Evolutionary conservation across 2,113 vertebrate genomes (phyloP).

Genomic region (Saguinus midas): DNA sequence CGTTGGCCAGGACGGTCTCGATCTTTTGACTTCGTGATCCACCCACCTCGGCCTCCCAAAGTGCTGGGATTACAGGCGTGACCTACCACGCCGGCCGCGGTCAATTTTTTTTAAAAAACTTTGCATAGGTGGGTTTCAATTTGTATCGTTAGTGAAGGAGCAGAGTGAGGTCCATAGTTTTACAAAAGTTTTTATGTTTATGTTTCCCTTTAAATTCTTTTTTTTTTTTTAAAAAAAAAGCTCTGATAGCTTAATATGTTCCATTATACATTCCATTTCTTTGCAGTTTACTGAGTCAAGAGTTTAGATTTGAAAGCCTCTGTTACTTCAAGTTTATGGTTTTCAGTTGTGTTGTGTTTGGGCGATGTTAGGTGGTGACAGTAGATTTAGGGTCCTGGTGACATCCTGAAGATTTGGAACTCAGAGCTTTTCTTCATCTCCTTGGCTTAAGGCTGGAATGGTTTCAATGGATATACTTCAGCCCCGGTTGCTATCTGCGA

Average conservation of each 20-base stretch:
- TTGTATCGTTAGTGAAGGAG: not conserved
- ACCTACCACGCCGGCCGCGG: no score
- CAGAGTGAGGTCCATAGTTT: not conserved
- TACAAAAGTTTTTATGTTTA: not conserved
- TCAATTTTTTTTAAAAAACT: not conserved
- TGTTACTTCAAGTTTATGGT: not conserved
- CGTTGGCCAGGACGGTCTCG: no score
- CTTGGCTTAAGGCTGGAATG: not conserved
- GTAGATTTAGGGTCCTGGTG: not conserved
- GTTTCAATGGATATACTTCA: slow-evolving; percentile 7
- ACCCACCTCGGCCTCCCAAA: no score
- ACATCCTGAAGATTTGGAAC: not conserved
- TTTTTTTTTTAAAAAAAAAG: slow-evolving; percentile 4
- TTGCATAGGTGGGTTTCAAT: not conserved
- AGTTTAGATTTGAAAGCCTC: not conserved
- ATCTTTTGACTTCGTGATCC: no score
- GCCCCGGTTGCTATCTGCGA: not conserved
- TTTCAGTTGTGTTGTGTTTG: not conserved
- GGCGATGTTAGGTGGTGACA: not conserved
- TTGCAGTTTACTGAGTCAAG: not conserved
- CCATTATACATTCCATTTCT: not conserved
- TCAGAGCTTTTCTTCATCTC: not conserved
- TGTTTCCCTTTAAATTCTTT: slow-evolving; percentile 38
- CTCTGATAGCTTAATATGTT: not conserved
- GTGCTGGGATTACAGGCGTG: no score